Evolutionary conservation across 64 coral and sea anemone genomes (phyloP), one percentile per base, ranked within the genome.

Genomic region (Montipora sp.): DNA sequence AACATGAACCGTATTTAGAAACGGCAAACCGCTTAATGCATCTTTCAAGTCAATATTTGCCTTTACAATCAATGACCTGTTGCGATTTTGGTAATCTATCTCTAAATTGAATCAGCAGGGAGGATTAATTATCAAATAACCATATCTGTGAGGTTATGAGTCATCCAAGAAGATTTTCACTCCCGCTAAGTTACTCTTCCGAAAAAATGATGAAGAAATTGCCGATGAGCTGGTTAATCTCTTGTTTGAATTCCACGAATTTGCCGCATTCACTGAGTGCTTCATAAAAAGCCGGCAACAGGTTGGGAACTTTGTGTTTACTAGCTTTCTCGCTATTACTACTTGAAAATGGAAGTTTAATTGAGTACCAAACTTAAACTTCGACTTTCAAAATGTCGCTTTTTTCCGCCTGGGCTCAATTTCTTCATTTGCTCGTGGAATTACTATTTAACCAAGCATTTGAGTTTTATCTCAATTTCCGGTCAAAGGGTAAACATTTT

Each of bases 151-250:
- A 1, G 27, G 74, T 14, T 45, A 49, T 78, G 75, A 78, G 46
- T 78, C 75, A 78, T 49, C 14, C 5, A 6, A 49, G 16, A 78
- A 78, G 15, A 78, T 23, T 71, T 71, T 23, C 21, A 51, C 47
- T 18, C 2, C 46, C 12, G 47, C 75, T 49, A 27, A 27, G 27
- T 78, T 78, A n/a, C 46, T 49, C 13, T 48, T 19, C 75, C 47
- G 15, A 45, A 78, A 78, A 78, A 78, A 78, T 78, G 44, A 78
- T 78, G 44, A 78, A 78, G 75, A 49, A 78, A 78, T 78, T 78
- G 47, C 13, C 45, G 16, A 2, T 50, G 5, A 48, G 5, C 36
- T 75, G 75, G 75, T 78, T 46, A 78, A 51, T 50, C 15, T 78
- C 47, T 78, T 46, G 8, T 15, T 63, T 63, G 46, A 49, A 78